Evolutionary conservation across 2,113 vertebrate species (phyloP), one percentile per base, ranked within the genome.

Genomic region (Rousettus leschenaultii): DNA sequence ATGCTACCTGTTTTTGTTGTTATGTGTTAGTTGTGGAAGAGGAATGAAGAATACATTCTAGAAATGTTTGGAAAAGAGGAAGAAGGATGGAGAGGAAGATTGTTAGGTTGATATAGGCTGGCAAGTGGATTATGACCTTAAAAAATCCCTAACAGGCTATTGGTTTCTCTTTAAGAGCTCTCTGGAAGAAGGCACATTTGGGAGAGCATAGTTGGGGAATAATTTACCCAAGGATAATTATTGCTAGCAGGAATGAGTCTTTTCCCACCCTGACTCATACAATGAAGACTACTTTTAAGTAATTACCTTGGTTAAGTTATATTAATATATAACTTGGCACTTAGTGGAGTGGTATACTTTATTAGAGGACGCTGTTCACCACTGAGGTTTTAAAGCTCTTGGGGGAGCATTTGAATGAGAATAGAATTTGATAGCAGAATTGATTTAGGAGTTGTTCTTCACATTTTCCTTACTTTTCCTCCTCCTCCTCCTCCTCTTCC

Each of bases 271-370:
- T 33, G 77, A 66, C 48, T 94, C 48, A 85, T 83, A 94, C 45
- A 70, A 21, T 35, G 43, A 87, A 96, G 78, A 95, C 84, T 21
- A 91, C 95, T 98, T 97, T 91, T 89, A 96, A 71, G 78, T 93
- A 92, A 97, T 96, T 96, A 98, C 95, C 91, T 96, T 96, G 82
- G 94, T 94, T 96, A 96, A 97, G 53, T 97, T 97, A 96, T 98
- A 96, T 97, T 96, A 97, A 96, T 97, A 88, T 97, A 48, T 48
- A 48, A 48, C 95, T 89, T 94, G 97, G 73, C 91, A 86, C 63
- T 26, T 68, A 92, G 73, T 5, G 0, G 63, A 94, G 61, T 68
- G 88, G 57, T 89, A 22, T 18, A 57, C 88, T 95, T 97, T 91
- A 84, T 75, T 94, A 96, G 73, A 94, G 94, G 89, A 83, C 57